Conservation (phyloP, 2,113 vertebrate species). For the Himantopus leucocephalus region DNA sequence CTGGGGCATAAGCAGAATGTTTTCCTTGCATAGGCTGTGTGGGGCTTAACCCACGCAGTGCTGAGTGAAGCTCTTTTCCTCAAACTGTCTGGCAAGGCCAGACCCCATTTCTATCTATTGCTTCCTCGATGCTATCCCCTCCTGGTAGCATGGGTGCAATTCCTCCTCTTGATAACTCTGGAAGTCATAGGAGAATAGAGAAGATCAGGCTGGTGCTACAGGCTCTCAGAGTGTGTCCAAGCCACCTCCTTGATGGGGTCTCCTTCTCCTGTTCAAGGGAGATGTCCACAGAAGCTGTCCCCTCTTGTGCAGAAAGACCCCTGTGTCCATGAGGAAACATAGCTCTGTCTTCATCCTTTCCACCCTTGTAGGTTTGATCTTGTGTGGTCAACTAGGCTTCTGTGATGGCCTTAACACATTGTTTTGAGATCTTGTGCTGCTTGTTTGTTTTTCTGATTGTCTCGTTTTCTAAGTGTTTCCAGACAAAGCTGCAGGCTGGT, state of each 20-base stretch:
- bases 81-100: background rate
- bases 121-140: background rate
- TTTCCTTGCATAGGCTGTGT: background rate
- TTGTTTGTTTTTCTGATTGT: background rate
- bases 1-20: background rate
- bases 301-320: background rate
- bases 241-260: background rate
- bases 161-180: background rate
- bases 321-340: background rate
- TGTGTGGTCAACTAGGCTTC: fast-evolving
- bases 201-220: background rate
- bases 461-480: conserved; percentile 23
- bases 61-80: background rate
- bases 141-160: background rate
- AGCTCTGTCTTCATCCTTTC: background rate
- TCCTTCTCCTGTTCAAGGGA: background rate
- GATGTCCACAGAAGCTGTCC: background rate
- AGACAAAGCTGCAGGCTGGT: background rate
- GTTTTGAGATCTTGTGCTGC: background rate
- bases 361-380: background rate
- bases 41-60: background rate
- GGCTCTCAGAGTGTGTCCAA: background rate
- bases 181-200: background rate
- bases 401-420: background rate
- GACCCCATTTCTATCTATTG: background rate